Evolutionary conservation across 2,113 vertebrate genomes (phyloP), one percentile per base, ranked within the genome.

Genomic region (Chrysemys picta): DNA sequence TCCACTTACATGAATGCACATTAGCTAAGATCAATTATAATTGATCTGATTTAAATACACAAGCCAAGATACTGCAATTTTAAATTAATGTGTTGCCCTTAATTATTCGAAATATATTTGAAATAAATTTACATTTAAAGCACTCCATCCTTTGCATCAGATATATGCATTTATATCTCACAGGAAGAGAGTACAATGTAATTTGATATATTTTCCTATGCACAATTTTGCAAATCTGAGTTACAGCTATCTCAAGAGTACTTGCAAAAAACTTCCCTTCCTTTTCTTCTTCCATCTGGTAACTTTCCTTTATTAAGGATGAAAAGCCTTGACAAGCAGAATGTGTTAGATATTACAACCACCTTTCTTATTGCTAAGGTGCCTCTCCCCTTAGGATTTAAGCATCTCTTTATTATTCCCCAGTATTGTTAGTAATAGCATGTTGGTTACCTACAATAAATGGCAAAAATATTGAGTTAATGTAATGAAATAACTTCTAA

Each of bases 101-200:
- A 89, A 47, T 86, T 76, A 85, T 52, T 54, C 38, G 91, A 92
- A 95, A 92, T 93, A 90, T 50, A n/a, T 69, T 35, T 80, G 59
- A 94, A 93, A 92, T 78, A 88, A 80, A 94, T 88, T 90, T 88
- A 50, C 57, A 52, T 88, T 91, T 90, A 49, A 92, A 84, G 29
- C 88, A 88, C 81, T 31, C 92, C 21, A 17, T 38, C 29, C 19
- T 83, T 82, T 89, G 79, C 65, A 69, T 82, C 45, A 82, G 87
- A 84, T 19, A 85, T 49, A 12, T 49, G 84, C 57, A 14, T 84
- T 91, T 89, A 50, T 52, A 84, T 65, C 45, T 83, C 47, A 11
- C 10, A 24, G 81, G 79, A 75, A 90, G 72, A 45, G 65, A 84
- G 1, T 25, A 81, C 38, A 80, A 42, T 22, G n/a, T 76, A 82